These are phyloP conservation scores for Nematopogon swammerdamellus DNA, from an alignment of 2,888 invertebrate species.

Conservation along the genomic window DNA sequence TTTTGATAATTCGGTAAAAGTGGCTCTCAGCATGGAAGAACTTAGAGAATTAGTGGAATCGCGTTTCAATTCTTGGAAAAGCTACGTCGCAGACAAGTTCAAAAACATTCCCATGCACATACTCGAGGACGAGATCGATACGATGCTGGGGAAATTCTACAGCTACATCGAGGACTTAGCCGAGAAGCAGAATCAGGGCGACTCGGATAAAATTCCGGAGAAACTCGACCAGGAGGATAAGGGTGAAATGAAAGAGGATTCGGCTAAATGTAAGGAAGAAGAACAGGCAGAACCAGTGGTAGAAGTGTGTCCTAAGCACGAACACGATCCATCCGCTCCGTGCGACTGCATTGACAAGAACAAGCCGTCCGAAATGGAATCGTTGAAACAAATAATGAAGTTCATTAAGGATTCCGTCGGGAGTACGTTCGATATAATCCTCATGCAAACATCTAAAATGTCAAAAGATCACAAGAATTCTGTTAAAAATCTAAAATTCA, in stretches of 20 bases:
- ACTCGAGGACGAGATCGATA: constrained; percentile 35
- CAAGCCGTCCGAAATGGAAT: constrained; percentile 16
- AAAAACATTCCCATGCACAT: constrained; percentile 33
- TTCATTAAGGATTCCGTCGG: constrained; percentile 29
- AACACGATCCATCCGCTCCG: neutral
- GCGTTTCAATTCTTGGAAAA: constrained; percentile 36
- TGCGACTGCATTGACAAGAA: neutral
- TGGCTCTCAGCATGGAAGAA: constrained; percentile 36
- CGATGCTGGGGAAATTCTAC: constrained; percentile 37
- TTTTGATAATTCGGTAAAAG: constrained; percentile 39
- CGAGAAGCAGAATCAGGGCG: constrained; percentile 22
- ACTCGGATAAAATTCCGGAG: constrained; percentile 21
- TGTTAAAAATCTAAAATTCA: constrained; percentile 34
- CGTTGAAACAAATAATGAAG: constrained; percentile 30
- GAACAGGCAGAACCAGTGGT: constrained; percentile 23
- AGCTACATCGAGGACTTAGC: constrained; percentile 35
- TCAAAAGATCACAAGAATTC: constrained; percentile 30
- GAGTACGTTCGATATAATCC: constrained; percentile 32
- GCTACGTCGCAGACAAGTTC: constrained; percentile 30
- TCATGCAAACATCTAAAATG: constrained; percentile 36
- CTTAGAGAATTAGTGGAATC: constrained; percentile 28
- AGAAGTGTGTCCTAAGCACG: neutral
- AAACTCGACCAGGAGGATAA: neutral
- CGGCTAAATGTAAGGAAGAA: constrained; percentile 19
- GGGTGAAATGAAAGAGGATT: constrained; percentile 28